Base-by-base conservation (phyloP, 2,888 invertebrate genomes). In the Caenorhabditis parvicauda region DNA sequence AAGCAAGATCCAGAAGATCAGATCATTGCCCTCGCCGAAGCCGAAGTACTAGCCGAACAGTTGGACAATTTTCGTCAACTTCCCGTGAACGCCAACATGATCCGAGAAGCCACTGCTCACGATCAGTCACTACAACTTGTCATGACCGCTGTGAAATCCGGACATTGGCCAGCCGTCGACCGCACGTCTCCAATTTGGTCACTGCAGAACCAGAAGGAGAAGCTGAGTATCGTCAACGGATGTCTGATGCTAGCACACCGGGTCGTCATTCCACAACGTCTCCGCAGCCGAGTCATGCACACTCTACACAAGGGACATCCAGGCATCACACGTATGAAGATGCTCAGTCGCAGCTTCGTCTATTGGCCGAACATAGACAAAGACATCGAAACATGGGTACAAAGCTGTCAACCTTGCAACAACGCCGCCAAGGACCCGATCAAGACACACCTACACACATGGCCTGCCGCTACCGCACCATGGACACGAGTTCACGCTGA, bases 401-500 rank as follows among this genome's bases (percentile, higher is more conserved):
- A 55, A 21, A 39, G 37, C 6, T 79, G 79, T 51, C 17, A 14
- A 0, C 27, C 19, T 1, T 79, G 77, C 48, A 59, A 53, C 21
- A 14, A 27, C 0, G 49, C 56, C 6, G 61, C 65, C 14, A 67
- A 60, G 27, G 44, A 38, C 1, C 76, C 74, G 14, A 38, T 54
- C 38, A 64, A 68, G 42, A 60, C 62, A 17, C 58, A 62, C 2
- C 60, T 78, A 1, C 64, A 68, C 38, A 66, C 77, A n/a, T 81
- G 80, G 80, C 55, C 66, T 22, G 61, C 37, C 29, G 68, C 81
- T 24, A 62, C 54, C 5, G 58, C 67, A 48, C 75, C 77, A 12
- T 82, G 81, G 80, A 70, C 81, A 53, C 67, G 83, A 19, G 61
- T 83, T 3, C 83, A 84, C 68, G 70, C 82, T 17, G 84, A 84